Percentiles rank a stretch among this genome's conserved stretches.
Evolutionary conservation across 2,797 vertebrate species (phyloP).

Genomic region (Cuniculus paca): DNA sequence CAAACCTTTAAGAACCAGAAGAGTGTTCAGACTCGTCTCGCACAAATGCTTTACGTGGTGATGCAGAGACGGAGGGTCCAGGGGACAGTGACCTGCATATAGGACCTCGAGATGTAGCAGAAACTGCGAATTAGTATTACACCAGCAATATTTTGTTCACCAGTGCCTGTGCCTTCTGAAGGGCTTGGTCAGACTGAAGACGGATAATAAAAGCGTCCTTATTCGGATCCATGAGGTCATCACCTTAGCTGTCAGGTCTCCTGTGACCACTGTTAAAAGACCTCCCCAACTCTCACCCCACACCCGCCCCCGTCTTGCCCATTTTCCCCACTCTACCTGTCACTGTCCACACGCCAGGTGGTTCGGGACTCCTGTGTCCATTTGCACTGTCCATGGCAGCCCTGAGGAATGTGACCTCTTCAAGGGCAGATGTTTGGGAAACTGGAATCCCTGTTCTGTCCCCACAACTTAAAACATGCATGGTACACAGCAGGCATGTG

Average conservation of each 20-base stretch:
- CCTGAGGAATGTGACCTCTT: neutral
- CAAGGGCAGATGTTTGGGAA: neutral
- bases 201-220: neutral
- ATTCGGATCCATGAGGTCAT: neutral
- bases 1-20: neutral
- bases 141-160: neutral
- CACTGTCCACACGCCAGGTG: neutral
- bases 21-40: neutral
- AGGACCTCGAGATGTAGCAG: neutral
- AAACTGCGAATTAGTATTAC: neutral
- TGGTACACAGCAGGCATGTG: neutral
- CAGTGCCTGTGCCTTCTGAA: neutral
- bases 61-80: neutral
- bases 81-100: neutral
- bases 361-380: neutral
- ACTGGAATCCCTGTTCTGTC: neutral
- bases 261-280: neutral
- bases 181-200: neutral
- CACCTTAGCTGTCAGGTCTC: neutral
- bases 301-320: neutral
- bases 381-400: neutral
- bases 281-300: accelerated
- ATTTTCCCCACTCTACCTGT: neutral
- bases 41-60: neutral
- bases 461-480: neutral